Conservation (phyloP, 2,888 invertebrate species). For the Agonopterix alstromeriana region DNA sequence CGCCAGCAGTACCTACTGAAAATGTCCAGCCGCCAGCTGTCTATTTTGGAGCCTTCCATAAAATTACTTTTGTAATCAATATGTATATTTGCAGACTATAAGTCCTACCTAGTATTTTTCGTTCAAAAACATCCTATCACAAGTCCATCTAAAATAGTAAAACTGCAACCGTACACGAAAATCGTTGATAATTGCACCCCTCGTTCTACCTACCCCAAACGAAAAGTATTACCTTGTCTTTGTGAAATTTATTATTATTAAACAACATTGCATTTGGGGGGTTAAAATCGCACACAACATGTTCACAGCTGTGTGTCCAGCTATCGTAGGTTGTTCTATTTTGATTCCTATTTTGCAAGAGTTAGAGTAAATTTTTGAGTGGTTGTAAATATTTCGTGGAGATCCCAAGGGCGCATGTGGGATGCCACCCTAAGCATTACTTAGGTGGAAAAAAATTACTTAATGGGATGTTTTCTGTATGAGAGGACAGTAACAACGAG, state of each 20-base stretch:
- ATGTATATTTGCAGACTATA: too few species aligned
- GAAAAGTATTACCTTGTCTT: constrained; percentile 55
- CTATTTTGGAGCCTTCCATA: too few species aligned
- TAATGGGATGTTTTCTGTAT: constrained; percentile 72
- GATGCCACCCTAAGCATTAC: constrained; percentile 66
- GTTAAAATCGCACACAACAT: constrained; percentile 55
- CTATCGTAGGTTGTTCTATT: background rate
- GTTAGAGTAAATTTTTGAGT: background rate
- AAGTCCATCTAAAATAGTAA: too few species aligned
- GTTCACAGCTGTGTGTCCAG: constrained; percentile 48
- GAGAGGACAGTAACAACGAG: constrained; percentile 22
- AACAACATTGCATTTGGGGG: constrained; percentile 62
- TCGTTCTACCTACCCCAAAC: constrained; percentile 26
- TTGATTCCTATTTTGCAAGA: background rate
- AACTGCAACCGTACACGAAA: constrained; percentile 24
- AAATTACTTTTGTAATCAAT: too few species aligned
- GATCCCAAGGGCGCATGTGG: constrained; percentile 66
- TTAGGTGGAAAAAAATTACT: constrained; percentile 67
- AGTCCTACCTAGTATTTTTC: too few species aligned
- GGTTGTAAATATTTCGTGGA: background rate
- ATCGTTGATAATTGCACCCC: constrained; percentile 58
- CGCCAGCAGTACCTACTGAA: too few species aligned
- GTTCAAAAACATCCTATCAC: too few species aligned
- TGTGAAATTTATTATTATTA: constrained; percentile 69
- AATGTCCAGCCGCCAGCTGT: too few species aligned